Percentiles rank a stretch among this genome's conserved stretches.
Conservation (phyloP, 2,888 invertebrate species). For the Rhingia rostrata region DNA sequence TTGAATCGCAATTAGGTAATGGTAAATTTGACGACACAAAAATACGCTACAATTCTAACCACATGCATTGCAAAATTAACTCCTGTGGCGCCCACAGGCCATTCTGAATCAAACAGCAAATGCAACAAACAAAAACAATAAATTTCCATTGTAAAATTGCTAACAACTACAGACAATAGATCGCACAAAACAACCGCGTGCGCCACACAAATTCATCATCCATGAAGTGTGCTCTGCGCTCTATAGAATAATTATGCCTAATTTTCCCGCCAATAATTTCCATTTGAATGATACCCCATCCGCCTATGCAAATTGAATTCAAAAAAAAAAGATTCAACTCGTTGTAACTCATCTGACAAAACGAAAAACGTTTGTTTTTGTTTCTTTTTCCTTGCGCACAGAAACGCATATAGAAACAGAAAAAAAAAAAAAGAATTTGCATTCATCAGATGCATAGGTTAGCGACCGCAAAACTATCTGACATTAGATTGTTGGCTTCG, state of each 20-base stretch:
- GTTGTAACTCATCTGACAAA: constrained; percentile 44
- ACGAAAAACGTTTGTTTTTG: neutral
- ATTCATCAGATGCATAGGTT: constrained; percentile 78
- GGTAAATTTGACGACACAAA: too few species aligned
- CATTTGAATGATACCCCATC: constrained; percentile 67
- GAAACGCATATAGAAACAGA: constrained; percentile 22
- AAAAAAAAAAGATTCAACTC: constrained; percentile 28
- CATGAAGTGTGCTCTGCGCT: constrained; percentile 48
- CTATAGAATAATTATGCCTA: constrained; percentile 66
- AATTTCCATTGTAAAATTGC: constrained; percentile 9
- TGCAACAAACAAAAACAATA: neutral
- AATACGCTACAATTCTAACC: too few species aligned
- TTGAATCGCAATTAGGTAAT: too few species aligned
- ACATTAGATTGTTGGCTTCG: constrained; percentile 82
- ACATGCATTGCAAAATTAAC: too few species aligned
- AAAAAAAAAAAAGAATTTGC: constrained; percentile 52
- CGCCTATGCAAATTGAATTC: constrained; percentile 61
- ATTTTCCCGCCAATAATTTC: constrained; percentile 71
- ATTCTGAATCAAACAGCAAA: too few species aligned
- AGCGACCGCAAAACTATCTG: constrained; percentile 83
- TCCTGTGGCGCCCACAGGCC: too few species aligned
- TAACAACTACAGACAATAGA: constrained; percentile 24
- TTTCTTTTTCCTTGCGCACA: constrained; percentile 22
- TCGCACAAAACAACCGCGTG: constrained; percentile 23
- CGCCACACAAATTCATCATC: constrained; percentile 57